Evolutionary conservation across 2,888 invertebrate genomes (phyloP), one percentile per base, ranked within the genome.

Genomic region (Ephialtes manifestator): DNA sequence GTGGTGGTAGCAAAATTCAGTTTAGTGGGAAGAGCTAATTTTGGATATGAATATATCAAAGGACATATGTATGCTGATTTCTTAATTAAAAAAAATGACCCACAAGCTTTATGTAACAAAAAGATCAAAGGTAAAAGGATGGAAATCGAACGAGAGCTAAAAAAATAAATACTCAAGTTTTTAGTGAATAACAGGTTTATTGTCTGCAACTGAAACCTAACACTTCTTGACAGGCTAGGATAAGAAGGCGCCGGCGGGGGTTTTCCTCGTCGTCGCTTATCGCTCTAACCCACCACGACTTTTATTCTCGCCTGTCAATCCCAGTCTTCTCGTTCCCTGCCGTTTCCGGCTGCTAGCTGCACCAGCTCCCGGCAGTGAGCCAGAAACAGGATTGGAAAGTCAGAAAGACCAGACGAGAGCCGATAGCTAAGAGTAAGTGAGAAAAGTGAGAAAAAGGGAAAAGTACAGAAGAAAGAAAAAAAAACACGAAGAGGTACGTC

Each of bases 261-360:
- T 75, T 76, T 53, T 35, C 51, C 35, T 28, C 20, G 51, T 65
- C 24, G 51, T 76, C 53, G 76, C 65, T 65, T 31, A 76, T 63
- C 51, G 39, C 65, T 65, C 63, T 76, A 76, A 76, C 76, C 65
- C n/a, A 76, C 65, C 63, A 5, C 63, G 65, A 76, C 76, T 51
- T 65, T 76, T 76, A 65, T 76, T 76, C 65, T 39, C 65, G 65
- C 65, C 76, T 65, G 76, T 76, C 76, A 76, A 63, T 76, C 51
- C 76, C 76, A 76, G 76, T 76, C 18, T 51, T 65, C 51, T 53
- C 65, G 65, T 65, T 76, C 48, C 65, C 39, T n/a, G 76, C 51
- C 63, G 63, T 53, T 76, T 76, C 76, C 76, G 76, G 51, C 51
- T 53, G 35, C 65, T 39, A 51, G 76, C 65, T 65, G 76, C 39